Evolutionary conservation across 2,888 invertebrate species (phyloP), one percentile per base, ranked within the genome.

Genomic region (Pseudococcus viburni): DNA sequence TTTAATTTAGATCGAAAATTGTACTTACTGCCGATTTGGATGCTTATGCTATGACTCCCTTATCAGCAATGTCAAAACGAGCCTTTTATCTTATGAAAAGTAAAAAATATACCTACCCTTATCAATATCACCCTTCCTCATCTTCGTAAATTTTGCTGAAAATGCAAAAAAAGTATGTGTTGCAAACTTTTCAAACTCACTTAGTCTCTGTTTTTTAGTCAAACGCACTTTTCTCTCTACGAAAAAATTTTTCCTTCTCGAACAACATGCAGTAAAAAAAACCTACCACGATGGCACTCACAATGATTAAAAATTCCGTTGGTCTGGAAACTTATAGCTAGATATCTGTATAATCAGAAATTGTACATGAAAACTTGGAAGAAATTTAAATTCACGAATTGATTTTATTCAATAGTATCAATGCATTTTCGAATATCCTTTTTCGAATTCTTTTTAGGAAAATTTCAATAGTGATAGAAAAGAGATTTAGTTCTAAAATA

Each of bases 261-360:
- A 73, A 73, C 39, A 73, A 33, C 33, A 22, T 22, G 22, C 19
- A 64, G 64, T 19, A 64, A 22, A 64, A 73, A 73, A 64, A 68
- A 73, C 15, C 12, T 33, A 33, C 73, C 33, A 17, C 73, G 73
- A 33, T 73, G 33, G 73, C 73, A 73, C 73, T 73, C 73, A 33
- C 26, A 73, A 33, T 73, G 17, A 73, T 73, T 73, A 73, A 73
- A 73, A 73, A 73, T 73, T 73, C 33, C 73, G 15, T 73, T 17
- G 33, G 73, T 33, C 33, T 73, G 73, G 39, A 73, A 39, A 73
- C 9, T 33, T 33, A 33, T 17, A 22, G 1, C 9, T 51, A 51
- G 12, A 0, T 51, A 46, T 6, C 46, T 15, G 11, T 8, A 51
- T 51, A 51, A 15, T 51, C 15, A 7, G 8, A 42, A 9, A 11